phyloP scores from a whole-genome alignment of 2,888 invertebrate species.

The Caradrina kadenii region DNA sequence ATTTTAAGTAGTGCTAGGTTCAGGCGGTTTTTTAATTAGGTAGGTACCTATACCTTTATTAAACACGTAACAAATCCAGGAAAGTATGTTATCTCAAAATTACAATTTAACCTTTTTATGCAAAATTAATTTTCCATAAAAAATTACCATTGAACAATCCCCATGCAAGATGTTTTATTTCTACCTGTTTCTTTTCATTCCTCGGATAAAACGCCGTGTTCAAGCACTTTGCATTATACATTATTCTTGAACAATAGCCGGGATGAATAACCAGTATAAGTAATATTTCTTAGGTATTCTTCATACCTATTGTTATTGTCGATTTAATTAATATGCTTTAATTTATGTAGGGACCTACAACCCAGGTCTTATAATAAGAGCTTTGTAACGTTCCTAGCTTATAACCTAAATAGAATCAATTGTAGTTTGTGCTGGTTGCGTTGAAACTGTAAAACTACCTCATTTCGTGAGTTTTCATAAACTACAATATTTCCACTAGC shows the following conservation, averaged over 20 bases:
- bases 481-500: not conserved
- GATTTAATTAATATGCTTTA: slow-evolving; percentile 48
- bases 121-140: not conserved
- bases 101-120: too few species aligned
- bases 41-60: too few species aligned
- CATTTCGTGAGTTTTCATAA: not conserved
- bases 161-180: slow-evolving; percentile 25
- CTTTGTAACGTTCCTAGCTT: slow-evolving; percentile 15
- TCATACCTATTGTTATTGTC: slow-evolving; percentile 32
- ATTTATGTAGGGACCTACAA: slow-evolving; percentile 17
- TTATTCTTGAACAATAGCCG: slow-evolving; percentile 51
- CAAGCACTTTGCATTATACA: slow-evolving; percentile 50
- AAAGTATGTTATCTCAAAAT: too few species aligned
- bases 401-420: slow-evolving; percentile 1
- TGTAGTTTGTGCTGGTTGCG: not conserved
- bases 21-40: too few species aligned
- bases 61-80: too few species aligned
- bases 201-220: slow-evolving; percentile 36
- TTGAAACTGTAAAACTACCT: not conserved
- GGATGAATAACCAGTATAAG: slow-evolving; percentile 41
- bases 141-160: not conserved
- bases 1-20: too few species aligned
- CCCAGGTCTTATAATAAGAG: slow-evolving; percentile 11
- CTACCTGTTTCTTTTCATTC: slow-evolving; percentile 37
- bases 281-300: slow-evolving; percentile 42